Conservation (phyloP, 2,113 vertebrate genomes). For the Pao palembangensis region DNA sequence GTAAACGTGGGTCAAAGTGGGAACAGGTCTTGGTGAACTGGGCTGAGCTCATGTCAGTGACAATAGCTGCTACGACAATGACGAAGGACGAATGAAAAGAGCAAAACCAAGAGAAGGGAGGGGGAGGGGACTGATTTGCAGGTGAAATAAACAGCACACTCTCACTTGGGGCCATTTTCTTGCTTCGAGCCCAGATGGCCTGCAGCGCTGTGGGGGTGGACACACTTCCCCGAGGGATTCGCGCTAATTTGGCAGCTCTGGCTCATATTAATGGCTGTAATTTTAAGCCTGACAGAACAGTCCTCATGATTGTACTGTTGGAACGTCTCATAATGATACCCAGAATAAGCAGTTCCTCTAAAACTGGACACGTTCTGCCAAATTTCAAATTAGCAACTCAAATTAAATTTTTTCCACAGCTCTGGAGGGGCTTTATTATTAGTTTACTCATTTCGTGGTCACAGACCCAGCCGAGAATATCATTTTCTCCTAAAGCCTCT, state of each 20-base stretch:
- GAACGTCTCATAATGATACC: conserved; percentile 35
- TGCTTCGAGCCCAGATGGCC: conserved; percentile 89
- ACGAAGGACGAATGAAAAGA: conserved; percentile 52
- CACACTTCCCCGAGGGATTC: conserved; percentile 16
- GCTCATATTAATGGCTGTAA: conserved; percentile 41
- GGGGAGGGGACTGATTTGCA: conserved; percentile 86
- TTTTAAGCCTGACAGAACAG: conserved; percentile 40
- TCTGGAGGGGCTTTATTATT: conserved; percentile 26
- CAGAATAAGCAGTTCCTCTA: conserved; percentile 41
- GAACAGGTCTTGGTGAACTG: conserved; percentile 10
- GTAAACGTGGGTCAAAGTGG: conserved; percentile 10
- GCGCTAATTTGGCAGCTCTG: conserved; percentile 44
- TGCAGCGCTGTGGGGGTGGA: conserved; percentile 24
- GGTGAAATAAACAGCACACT: conserved; percentile 94
- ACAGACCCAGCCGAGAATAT: conserved; percentile 1
- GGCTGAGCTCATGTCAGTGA: conserved; percentile 33
- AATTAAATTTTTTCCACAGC: conserved; percentile 18
- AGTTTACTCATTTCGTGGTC: conserved; percentile 20
- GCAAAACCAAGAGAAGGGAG: conserved; percentile 64
- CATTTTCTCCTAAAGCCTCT: conserved; percentile 6
- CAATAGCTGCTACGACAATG: conserved; percentile 40
- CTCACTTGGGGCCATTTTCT: conserved; percentile 85
- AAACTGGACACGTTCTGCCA: conserved; percentile 19
- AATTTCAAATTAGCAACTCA: conserved; percentile 14
- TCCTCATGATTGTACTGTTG: conserved; percentile 25